Base-by-base conservation (phyloP, 1,140 invertebrate species). In the Geopemphigus sp. region DNA sequence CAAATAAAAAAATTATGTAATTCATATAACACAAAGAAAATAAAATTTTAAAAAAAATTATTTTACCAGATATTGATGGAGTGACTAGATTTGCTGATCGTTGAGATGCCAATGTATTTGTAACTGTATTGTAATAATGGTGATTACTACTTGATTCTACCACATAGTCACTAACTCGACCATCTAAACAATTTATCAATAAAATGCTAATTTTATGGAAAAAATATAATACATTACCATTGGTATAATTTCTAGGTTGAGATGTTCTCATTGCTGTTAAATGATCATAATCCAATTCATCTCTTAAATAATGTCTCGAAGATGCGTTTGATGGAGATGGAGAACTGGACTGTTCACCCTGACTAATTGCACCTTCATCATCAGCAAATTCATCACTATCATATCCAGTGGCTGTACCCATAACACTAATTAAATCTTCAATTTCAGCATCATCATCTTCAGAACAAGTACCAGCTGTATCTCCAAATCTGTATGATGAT, bases 311-410 rank as follows among this genome's bases (percentile, higher is more conserved):
- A 78, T 78, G 74, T 78, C 74, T 78, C 19, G 74, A 78, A 26
- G 74, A 78, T 47, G 74, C 39, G 47, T 78, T 78, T 50, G 74
- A 78, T 11, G 74, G 74, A 24, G 74, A 78, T 78, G 74, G 74
- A 14, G 74, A 78, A 63, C 74, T 78, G 10, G 74, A 78, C 19
- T 78, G 74, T 78, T 78, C 74, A 59, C 83, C 74, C 10, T 88
- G 87, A 83, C 89, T 89, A 61, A 87, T 88, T 66, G 89, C 88
- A 6, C 87, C 89, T 84, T 91, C 90, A 81, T 91, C 90, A 82
- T 91, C 90, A 5, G 90, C 90, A 84, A 91, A 91, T 68, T 90
- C 89, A 86, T 91, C 90, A 74, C 88, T 88, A 83, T 90, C 89
- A 81, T 89, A 88, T 45, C 85, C 68, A 84, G 84, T 63, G 72